Evolutionary conservation across 2,113 vertebrate genomes (phyloP).

Genomic region (Sinosuthora webbiana): DNA sequence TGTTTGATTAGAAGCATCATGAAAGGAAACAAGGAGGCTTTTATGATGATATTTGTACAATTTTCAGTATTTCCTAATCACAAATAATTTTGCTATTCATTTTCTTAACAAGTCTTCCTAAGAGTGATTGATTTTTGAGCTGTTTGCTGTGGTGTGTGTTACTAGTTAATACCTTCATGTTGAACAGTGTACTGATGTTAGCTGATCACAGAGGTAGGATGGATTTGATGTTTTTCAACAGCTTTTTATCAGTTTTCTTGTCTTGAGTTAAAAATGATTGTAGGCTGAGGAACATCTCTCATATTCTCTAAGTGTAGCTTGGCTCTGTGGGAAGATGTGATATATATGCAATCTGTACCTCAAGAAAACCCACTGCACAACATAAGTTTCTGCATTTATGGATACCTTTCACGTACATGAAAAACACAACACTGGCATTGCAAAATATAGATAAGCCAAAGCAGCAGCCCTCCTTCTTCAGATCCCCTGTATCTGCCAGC

Average conservation of each 20-base stretch:
- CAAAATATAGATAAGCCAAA: background rate
- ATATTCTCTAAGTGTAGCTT: background rate
- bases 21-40: background rate
- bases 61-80: background rate
- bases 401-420: background rate
- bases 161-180: background rate
- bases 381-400: background rate
- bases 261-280: conserved; percentile 37
- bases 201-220: background rate
- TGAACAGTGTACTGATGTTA: background rate
- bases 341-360: background rate
- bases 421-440: background rate
- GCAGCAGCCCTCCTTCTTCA: background rate
- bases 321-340: background rate
- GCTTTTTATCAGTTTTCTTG: conserved; percentile 60
- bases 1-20: background rate
- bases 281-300: background rate
- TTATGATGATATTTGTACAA: background rate
- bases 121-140: background rate
- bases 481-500: background rate
- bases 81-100: background rate
- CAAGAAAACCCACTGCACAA: background rate
- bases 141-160: background rate
- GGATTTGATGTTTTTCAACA: conserved; percentile 37
- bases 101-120: background rate